phyloP scores from a whole-genome alignment of 1,140 invertebrate genomes.

The Drosophila azteca region DNA sequence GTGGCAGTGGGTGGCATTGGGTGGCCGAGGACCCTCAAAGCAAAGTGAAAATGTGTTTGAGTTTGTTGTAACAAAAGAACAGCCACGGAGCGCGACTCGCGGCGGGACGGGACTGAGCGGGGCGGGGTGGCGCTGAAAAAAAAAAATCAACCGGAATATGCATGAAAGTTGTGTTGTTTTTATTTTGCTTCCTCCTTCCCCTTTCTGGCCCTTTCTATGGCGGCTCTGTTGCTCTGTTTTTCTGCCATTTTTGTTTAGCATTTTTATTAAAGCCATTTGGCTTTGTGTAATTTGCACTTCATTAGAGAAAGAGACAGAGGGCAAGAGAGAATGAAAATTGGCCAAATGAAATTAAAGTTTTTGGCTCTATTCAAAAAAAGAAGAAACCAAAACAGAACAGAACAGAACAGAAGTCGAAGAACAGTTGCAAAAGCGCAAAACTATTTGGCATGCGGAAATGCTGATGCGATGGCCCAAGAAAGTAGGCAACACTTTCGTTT shows the following conservation, averaged over 20 bases:
- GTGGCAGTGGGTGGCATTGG: not conserved
- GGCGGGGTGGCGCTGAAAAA: not conserved
- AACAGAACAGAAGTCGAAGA: conserved; percentile 8
- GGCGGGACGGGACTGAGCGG: too few species aligned
- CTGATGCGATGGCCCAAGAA: too few species aligned
- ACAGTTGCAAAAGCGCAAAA: too few species aligned
- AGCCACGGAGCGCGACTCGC: not conserved
- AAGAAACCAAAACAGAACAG: not conserved
- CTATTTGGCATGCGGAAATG: too few species aligned
- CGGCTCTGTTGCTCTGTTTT: not conserved
- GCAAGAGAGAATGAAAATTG: conserved; percentile 29
- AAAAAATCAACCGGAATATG: conserved; percentile 35
- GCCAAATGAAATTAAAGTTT: conserved; percentile 45
- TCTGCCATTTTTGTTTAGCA: conserved; percentile 44
- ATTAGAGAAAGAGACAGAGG: conserved; percentile 38
- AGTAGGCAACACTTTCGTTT: not conserved
- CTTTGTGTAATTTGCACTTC: conserved; percentile 80
- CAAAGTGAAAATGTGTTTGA: conserved; percentile 77
- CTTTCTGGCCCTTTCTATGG: conserved; percentile 1
- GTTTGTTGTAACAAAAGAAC: conserved; percentile 68
- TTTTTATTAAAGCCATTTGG: conserved; percentile 61
- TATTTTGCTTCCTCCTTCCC: not conserved
- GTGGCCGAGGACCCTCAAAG: conserved; percentile 49
- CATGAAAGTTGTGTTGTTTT: conserved; percentile 33
- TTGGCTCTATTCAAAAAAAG: not conserved